Evolutionary conservation across 1,140 invertebrate species (phyloP).

Genomic region (Aleiodes sp.): DNA sequence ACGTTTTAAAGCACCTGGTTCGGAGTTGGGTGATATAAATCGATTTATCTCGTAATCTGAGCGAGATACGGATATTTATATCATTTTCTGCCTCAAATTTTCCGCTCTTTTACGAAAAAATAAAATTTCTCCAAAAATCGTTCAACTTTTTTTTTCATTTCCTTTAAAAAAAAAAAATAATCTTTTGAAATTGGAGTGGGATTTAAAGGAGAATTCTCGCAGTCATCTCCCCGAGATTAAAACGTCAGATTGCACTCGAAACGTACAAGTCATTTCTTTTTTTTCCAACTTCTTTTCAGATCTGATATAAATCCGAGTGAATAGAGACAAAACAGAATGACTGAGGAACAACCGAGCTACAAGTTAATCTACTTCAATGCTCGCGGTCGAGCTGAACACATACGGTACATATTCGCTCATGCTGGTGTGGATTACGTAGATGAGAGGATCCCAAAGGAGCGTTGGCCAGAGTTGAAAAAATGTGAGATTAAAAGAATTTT

Average conservation of each 20-base stretch:
- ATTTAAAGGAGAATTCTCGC: not conserved
- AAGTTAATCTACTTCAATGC: constrained; percentile 75
- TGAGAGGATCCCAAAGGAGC: constrained; percentile 67
- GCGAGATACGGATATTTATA: no score
- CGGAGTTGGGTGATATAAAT: no score
- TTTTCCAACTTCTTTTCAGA: no score
- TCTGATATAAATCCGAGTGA: not conserved
- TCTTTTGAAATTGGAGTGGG: not conserved
- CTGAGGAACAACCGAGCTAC: constrained; percentile 61
- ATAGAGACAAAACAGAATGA: constrained; percentile 36
- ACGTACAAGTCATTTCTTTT: no score
- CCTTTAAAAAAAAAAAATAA: no score
- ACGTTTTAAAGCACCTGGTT: no score
- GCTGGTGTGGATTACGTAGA: constrained; percentile 73
- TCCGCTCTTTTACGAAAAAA: no score
- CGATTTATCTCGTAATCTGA: no score
- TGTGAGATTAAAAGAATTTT: constrained; percentile 55
- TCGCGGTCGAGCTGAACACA: constrained; percentile 74
- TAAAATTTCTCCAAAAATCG: no score
- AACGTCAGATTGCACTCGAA: not conserved
- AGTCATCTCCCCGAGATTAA: not conserved
- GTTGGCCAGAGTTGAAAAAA: constrained; percentile 68
- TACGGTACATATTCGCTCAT: constrained; percentile 74
- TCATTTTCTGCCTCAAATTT: no score
- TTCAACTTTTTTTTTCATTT: no score